These are phyloP conservation scores for Tanytarsus gracilentus DNA, from an alignment of 2,888 invertebrate genomes.

Conservation along the genomic window DNA sequence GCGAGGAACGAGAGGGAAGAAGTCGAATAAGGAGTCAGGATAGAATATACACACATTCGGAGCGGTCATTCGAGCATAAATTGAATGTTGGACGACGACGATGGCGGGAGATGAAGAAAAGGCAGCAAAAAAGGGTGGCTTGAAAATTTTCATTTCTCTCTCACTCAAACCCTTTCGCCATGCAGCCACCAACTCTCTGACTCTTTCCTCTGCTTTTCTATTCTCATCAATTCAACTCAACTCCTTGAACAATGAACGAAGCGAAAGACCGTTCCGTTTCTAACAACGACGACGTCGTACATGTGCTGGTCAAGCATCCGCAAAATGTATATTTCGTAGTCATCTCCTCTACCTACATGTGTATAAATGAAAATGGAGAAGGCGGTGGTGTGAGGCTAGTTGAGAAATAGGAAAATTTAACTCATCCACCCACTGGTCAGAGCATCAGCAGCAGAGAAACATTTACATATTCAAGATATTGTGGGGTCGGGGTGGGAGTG, in stretches of 20 bases:
- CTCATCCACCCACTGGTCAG: conserved; percentile 1
- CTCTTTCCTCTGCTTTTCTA: conserved; percentile 6
- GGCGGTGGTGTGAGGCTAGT: not conserved
- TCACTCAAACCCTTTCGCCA: not conserved
- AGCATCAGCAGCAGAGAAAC: too few species aligned
- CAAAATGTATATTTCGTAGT: not conserved
- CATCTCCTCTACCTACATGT: not conserved
- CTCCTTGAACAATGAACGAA: conserved; percentile 20
- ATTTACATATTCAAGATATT: too few species aligned
- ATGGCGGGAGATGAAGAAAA: not conserved
- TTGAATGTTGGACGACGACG: conserved; percentile 13
- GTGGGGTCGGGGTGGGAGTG: too few species aligned
- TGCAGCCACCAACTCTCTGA: conserved; percentile 16
- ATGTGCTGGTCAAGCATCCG: conserved; percentile 29
- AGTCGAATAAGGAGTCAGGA: too few species aligned
- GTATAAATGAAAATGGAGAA: not conserved
- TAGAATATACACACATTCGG: conserved; percentile 8
- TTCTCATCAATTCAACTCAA: not conserved
- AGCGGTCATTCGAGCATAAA: conserved; percentile 28
- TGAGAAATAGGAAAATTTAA: conserved; percentile 19
- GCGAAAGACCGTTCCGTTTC: conserved; percentile 24
- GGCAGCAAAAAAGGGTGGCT: not conserved
- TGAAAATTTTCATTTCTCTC: conserved; percentile 22
- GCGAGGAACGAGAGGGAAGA: too few species aligned
- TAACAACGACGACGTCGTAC: conserved; percentile 28